Conservation (phyloP, 2,888 invertebrate genomes). For the Marasmarcha lunaedactyla region DNA sequence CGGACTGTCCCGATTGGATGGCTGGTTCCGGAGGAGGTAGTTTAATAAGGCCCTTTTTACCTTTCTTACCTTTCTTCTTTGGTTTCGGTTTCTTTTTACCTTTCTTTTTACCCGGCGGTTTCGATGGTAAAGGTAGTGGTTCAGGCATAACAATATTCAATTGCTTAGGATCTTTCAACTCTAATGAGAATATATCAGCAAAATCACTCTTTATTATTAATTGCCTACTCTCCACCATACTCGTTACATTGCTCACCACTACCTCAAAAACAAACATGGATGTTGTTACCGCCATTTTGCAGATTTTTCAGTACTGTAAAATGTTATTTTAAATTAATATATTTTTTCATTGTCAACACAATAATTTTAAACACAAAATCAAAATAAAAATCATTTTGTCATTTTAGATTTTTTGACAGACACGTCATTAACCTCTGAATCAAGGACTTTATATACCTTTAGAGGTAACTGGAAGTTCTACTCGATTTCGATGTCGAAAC, state of each 20-base stretch:
- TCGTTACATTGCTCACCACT: constrained; percentile 44
- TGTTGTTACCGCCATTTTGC: constrained; percentile 46
- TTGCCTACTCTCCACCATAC: constrained; percentile 34
- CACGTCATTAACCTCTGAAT: too few relatives aligned
- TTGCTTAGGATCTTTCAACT: constrained; percentile 54
- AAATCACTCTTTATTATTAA: constrained; percentile 52
- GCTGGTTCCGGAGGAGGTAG: constrained; percentile 44
- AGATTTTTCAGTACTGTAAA: constrained; percentile 15
- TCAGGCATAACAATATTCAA: constrained; percentile 57
- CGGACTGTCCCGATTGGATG: constrained; percentile 56
- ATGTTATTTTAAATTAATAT: constrained; percentile 7
- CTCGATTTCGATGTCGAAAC: too few relatives aligned
- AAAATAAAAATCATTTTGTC: background rate
- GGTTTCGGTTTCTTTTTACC: constrained; percentile 33
- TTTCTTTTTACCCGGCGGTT: constrained; percentile 40
- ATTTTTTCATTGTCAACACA: background rate
- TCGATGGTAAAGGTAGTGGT: constrained; percentile 49
- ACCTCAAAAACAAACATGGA: constrained; percentile 59
- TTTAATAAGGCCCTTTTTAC: constrained; percentile 30
- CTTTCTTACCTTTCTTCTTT: constrained; percentile 42
- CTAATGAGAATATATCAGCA: constrained; percentile 52
- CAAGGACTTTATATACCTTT: too few relatives aligned
- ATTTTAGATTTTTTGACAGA: background rate
- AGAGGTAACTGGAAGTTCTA: too few relatives aligned
- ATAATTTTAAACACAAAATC: background rate